Evolutionary conservation across 2,113 vertebrate genomes (phyloP).

Genomic region (Onychorhynchus coronatus): DNA sequence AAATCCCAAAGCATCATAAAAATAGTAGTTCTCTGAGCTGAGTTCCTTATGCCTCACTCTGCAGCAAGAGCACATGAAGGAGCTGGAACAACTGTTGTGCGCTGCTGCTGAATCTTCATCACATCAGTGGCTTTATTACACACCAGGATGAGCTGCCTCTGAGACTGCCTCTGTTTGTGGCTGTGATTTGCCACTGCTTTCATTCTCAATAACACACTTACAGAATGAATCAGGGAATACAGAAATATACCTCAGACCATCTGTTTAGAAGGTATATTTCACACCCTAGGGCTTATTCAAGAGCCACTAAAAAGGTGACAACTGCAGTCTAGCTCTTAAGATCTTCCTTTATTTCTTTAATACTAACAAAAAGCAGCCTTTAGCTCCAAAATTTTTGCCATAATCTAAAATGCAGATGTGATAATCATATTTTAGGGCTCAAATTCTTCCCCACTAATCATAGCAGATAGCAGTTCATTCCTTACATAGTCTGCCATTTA

Average conservation of each 20-base stretch:
- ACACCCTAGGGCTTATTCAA: not conserved
- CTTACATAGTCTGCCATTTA: not conserved
- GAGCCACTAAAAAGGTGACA: not conserved
- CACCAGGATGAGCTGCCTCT: not conserved
- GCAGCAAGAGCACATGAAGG: not conserved
- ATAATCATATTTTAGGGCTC: not conserved
- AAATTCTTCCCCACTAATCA: not conserved
- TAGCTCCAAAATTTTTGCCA: not conserved
- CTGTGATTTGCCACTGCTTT: not conserved
- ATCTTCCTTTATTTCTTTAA: not conserved
- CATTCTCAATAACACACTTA: not conserved
- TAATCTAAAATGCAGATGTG: not conserved
- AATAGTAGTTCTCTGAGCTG: not conserved
- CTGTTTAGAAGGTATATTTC: not conserved
- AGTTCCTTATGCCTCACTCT: not conserved
- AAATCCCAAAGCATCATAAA: not conserved
- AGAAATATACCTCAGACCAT: not conserved
- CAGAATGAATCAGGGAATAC: not conserved
- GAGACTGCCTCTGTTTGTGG: not conserved
- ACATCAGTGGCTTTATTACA: not conserved
- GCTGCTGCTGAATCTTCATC: not conserved
- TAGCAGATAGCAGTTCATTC: not conserved
- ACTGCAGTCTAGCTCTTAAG: not conserved
- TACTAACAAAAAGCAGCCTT: not conserved
- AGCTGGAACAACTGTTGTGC: rapidly evolving